phyloP scores from a whole-genome alignment of 2,797 vertebrate species.

The Pseudopleuronectes americanus region DNA sequence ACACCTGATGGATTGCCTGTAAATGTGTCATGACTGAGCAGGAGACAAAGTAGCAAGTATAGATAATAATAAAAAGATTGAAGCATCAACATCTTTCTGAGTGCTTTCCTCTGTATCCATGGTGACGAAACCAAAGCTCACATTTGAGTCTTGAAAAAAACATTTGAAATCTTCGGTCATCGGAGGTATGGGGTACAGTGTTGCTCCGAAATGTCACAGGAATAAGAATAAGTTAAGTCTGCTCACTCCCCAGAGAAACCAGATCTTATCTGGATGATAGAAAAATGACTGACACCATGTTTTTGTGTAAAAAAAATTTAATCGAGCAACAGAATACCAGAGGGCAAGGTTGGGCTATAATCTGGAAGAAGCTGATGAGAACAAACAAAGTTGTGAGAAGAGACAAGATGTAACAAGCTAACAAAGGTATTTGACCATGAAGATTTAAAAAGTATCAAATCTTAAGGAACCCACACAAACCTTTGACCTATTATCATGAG shows the following conservation, averaged over 20 bases:
- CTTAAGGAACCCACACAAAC: background rate
- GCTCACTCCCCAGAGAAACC: conserved; percentile 36
- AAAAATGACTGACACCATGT: conserved; percentile 28
- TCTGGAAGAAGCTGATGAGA: conserved; percentile 50
- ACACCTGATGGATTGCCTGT: conserved; percentile 5
- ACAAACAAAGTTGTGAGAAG: conserved; percentile 27
- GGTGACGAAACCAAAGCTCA: background rate
- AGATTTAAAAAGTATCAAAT: background rate
- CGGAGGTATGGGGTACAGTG: background rate
- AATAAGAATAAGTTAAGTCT: conserved; percentile 34
- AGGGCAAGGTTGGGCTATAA: conserved; percentile 12
- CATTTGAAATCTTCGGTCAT: background rate
- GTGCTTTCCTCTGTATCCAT: background rate
- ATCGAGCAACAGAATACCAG: conserved; percentile 40
- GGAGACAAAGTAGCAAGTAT: conserved; percentile 7
- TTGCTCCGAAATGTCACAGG: conserved; percentile 63
- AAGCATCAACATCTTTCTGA: conserved; percentile 16
- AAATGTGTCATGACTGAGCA: conserved; percentile 4
- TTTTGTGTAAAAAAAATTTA: conserved; percentile 50
- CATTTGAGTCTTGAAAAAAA: background rate
- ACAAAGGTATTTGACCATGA: conserved; percentile 4
- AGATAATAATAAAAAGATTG: conserved; percentile 37
- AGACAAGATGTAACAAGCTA: conserved; percentile 51
- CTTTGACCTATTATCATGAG: accelerated
- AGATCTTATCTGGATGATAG: conserved; percentile 45